Base-by-base conservation (phyloP, 2,113 vertebrate species). In the Nerophis ophidion region DNA sequence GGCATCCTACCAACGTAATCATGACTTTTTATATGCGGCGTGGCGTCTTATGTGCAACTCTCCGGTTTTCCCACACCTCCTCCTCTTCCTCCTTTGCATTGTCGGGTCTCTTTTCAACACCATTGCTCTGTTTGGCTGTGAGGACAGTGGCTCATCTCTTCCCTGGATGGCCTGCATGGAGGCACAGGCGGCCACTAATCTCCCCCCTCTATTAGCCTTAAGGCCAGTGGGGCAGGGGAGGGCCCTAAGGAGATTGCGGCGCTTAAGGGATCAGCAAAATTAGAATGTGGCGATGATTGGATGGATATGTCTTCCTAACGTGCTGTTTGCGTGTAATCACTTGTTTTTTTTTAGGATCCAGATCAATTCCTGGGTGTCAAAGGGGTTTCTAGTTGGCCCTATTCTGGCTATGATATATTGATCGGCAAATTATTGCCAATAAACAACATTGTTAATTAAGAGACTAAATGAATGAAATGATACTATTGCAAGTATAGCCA, bases 261-360 rank as follows among this genome's bases (percentile, higher is more conserved):
- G 74, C 88, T 94, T 93, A 94, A 77, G 81, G 84, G 90, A 90
- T 93, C 83, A 88, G 86, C 86, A 81, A 87, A 92, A 92, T 93
- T 93, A 93, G 92, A 89, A 85, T 85, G 88, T 87, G 86, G 85
- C 79, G 68, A 90, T 75, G 73, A 82, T 81, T 82, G 80, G 82
- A 70, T 38, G 74, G 78, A 81, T 85, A 64, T 63, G 65, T 75
- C 71, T 60, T 66, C 15, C 67, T 74, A 74, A 76, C 72, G 72
- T 66, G 55, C 72, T 63, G 66, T 82, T 83, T 80, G 70, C 66
- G 72, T 79, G 77, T 84, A 86, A 83, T 84, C 70, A 17, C 62
- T 48, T n/a, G 36, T 57, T 82, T 80, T 74, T 63, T 15, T 42
- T 71, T 35, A 50, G 64, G 33, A 65, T 44, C 8, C 51, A 17